These are phyloP conservation scores for Chromis chromis DNA, from an alignment of 2,797 vertebrate species.

Conservation along the genomic window DNA sequence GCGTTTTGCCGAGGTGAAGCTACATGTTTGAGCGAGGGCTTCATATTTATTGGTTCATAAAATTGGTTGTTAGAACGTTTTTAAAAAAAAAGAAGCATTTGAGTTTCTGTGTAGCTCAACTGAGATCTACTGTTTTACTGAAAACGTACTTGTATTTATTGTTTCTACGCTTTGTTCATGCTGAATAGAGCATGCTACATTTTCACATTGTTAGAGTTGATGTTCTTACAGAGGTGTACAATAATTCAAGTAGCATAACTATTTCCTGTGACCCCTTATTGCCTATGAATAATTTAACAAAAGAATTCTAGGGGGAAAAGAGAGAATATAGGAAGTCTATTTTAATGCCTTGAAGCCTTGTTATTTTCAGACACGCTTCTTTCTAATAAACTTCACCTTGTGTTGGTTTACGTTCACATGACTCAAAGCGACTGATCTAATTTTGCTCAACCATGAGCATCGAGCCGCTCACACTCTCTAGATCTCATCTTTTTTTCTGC, in stretches of 20 bases:
- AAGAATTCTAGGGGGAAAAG: neutral
- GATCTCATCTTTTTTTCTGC: conserved; percentile 58
- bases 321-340: neutral
- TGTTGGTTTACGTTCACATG: conserved; percentile 29
- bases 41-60: conserved; percentile 44
- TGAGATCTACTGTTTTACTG: neutral
- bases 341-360: neutral
- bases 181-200: conserved; percentile 32
- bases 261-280: neutral
- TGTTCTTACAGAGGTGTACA: neutral
- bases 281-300: neutral
- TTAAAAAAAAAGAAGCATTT: neutral
- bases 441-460: conserved; percentile 37
- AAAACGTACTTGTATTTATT: neutral
- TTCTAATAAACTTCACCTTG: conserved; percentile 35
- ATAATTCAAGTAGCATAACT: neutral
- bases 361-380: conserved; percentile 4
- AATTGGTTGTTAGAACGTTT: neutral
- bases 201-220: conserved; percentile 8
- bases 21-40: conserved; percentile 29
- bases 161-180: neutral
- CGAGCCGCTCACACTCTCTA: conserved; percentile 33
- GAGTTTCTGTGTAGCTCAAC: neutral
- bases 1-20: conserved; percentile 71
- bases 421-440: conserved; percentile 59